phyloP scores from a whole-genome alignment of 92 coral and sea anemone species.

The Micromussa lordhowensis region DNA sequence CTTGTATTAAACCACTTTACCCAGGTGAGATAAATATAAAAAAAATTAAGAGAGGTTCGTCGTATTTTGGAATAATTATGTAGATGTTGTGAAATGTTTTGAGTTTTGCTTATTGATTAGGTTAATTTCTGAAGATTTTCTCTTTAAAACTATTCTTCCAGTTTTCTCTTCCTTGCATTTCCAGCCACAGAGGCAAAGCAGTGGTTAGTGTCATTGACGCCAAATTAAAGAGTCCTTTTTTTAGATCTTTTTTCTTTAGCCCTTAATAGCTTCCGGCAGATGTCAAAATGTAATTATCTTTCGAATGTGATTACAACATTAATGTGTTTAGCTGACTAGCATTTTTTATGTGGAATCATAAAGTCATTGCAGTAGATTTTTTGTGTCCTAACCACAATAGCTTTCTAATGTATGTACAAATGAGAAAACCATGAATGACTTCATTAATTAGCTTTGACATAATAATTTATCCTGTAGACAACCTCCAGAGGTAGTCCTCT shows the following conservation, averaged over 20 bases:
- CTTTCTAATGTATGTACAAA: too few relatives aligned
- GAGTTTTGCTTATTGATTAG: background rate
- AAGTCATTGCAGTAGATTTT: too few relatives aligned
- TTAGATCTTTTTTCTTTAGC: background rate
- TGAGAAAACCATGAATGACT: too few relatives aligned
- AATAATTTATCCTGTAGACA: too few relatives aligned
- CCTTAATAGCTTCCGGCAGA: background rate
- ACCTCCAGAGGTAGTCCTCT: too few relatives aligned
- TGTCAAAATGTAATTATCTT: too few relatives aligned
- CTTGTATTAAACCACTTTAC: constrained; percentile 84
- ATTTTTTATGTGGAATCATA: too few relatives aligned
- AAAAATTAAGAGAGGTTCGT: background rate
- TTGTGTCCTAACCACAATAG: too few relatives aligned
- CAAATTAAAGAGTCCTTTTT: background rate
- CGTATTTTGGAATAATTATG: background rate
- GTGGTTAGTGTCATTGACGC: background rate
- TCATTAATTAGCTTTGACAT: too few relatives aligned
- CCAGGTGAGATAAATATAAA: constrained; percentile 72
- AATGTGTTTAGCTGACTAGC: too few relatives aligned
- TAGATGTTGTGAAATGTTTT: background rate
- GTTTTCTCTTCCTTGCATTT: background rate
- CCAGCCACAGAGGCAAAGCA: background rate
- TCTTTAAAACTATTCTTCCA: background rate
- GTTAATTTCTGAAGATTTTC: background rate
- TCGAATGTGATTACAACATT: too few relatives aligned